Evolutionary conservation across 2,113 vertebrate species (phyloP), one percentile per base, ranked within the genome.

Genomic region (Anas platyrhynchos): DNA sequence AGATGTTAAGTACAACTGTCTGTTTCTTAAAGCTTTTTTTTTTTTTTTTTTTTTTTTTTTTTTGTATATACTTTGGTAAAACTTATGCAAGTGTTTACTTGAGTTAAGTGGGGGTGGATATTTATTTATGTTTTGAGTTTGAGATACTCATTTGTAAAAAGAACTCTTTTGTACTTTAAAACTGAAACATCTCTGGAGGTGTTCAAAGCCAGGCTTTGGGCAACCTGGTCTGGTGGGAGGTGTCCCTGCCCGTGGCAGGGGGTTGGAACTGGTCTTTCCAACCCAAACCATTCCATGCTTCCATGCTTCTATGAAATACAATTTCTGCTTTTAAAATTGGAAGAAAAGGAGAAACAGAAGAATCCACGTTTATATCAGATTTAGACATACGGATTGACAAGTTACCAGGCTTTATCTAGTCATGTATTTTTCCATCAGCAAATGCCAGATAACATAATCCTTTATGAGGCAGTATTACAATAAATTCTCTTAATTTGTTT

Each of bases 401-500:
- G 31, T 63, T 92, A 31, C 17, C 6, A 5, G 58, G 58, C 16
- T n/a, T 83, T 79, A 88, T n/a, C 31, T 86, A 18, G 61, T 85
- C n/a, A 41, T 79, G 21, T 29, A 54, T 80, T 88, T 69, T 67
- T 27, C 74, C 55, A 67, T 86, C 76, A 92, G 68, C 22, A 94
- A 90, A 88, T 93, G 67, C 44, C 54, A 82, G 36, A 77, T 77
- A 83, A n/a, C 18, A 58, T 85, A 92, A 63, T 52, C 73, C 38
- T 73, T 72, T 88, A 71, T 29, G 34, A 78, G 56, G 56, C 69
- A 88, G 68, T 86, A 61, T 83, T 75, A 71, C 43, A 91, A 34
- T 81, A 81, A 83, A 88, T 81, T 90, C 52, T 81, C 69, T 78
- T 81, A 74, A 92, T 93, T 96, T 78, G 8, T 84, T 94, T 93